Evolutionary conservation across 2,113 vertebrate genomes (phyloP).

Genomic region (Lonchura striata): DNA sequence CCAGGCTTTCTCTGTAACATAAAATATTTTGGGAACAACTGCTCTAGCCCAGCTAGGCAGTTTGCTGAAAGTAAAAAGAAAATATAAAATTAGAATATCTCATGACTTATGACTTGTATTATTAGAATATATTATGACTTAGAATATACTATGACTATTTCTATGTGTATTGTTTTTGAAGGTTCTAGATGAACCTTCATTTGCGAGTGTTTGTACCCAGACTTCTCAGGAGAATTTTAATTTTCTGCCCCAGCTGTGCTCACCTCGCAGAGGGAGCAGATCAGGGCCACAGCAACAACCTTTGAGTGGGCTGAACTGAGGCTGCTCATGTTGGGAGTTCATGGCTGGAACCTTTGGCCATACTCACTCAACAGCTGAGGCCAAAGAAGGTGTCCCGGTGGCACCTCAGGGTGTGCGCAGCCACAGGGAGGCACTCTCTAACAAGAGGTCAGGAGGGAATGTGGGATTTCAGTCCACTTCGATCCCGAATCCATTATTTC

Average conservation of each 20-base stretch:
- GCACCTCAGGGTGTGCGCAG: not conserved
- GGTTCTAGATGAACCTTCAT: too few relatives aligned
- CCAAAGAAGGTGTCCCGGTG: not conserved
- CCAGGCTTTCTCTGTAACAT: slow-evolving; percentile 98
- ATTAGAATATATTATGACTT: not conserved
- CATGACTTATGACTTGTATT: not conserved
- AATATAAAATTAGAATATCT: not conserved
- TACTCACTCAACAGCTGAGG: not conserved
- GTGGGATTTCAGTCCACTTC: accelerated
- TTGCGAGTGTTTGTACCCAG: not conserved
- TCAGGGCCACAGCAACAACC: accelerated
- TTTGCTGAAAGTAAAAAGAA: slow-evolving; percentile 82
- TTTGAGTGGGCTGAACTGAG: not conserved
- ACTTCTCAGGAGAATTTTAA: not conserved
- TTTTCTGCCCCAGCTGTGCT: not conserved
- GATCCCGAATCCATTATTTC: not conserved
- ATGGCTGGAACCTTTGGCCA: not conserved
- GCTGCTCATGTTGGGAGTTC: not conserved
- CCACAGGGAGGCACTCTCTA: slow-evolving; percentile 47
- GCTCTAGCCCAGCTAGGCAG: slow-evolving; percentile 96
- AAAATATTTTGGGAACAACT: slow-evolving; percentile 98
- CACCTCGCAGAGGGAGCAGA: not conserved
- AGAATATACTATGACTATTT: not conserved
- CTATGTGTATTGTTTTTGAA: not conserved
- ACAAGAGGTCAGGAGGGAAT: not conserved